Conservation (phyloP, 2,113 vertebrate species). For the Oenanthe oenanthe region DNA sequence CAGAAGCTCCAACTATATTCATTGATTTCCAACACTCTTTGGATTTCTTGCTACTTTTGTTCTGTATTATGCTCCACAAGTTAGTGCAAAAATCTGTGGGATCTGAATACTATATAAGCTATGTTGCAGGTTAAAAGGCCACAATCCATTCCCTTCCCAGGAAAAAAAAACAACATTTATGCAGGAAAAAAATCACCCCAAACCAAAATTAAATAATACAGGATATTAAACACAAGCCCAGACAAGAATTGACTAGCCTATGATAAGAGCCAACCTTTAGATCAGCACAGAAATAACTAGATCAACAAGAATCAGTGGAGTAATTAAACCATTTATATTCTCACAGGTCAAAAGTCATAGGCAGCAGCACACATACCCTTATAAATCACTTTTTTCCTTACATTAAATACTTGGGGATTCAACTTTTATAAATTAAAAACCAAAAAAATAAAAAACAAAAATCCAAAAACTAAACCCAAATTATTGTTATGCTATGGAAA, state of each 20-base stretch:
- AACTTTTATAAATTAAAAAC: background rate
- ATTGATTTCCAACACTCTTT: background rate
- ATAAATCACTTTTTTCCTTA: background rate
- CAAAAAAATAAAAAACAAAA: background rate
- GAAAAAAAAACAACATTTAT: background rate
- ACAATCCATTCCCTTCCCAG: background rate
- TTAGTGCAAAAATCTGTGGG: background rate
- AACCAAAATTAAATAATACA: background rate
- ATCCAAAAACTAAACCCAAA: background rate
- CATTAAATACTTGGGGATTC: background rate
- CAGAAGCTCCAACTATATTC: background rate
- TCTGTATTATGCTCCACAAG: background rate
- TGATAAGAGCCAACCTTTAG: background rate
- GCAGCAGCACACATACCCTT: background rate
- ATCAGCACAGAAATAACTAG: background rate
- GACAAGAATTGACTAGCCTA: background rate
- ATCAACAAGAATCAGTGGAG: background rate
- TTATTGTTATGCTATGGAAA: background rate
- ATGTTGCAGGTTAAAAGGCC: background rate
- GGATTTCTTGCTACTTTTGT: background rate
- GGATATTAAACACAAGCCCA: background rate
- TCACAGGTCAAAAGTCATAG: background rate
- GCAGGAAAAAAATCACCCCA: fast-evolving
- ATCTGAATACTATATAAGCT: background rate
- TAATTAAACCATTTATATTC: background rate